Percentiles rank a stretch among this genome's conserved stretches.
phyloP scores from a whole-genome alignment of 2,797 vertebrate genomes.

The Nyctibius grandis region DNA sequence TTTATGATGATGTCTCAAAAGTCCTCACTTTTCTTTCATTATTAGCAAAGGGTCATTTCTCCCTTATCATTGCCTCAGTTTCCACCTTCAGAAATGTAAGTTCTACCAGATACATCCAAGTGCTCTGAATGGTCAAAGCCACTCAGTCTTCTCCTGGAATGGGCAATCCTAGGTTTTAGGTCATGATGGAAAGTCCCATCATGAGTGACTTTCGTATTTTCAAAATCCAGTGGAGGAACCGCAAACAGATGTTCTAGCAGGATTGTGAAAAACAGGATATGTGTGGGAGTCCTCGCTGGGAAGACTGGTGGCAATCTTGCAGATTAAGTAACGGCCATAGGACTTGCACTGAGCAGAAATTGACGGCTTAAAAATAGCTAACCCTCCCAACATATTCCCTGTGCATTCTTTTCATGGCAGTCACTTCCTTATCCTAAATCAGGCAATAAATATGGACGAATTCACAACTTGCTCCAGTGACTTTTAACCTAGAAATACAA shows the following conservation, averaged over 20 bases:
- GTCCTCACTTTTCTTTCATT: background rate
- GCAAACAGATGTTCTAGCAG: constrained; percentile 33
- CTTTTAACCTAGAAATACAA: constrained; percentile 25
- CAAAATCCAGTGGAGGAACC: background rate
- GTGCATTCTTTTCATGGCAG: constrained; percentile 29
- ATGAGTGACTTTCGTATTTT: background rate
- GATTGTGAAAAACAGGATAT: constrained; percentile 60
- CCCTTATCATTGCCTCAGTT: background rate
- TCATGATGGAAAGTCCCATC: constrained; percentile 1
- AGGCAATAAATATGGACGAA: background rate
- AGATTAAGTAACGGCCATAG: background rate
- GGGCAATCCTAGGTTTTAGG: background rate
- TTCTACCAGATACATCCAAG: background rate
- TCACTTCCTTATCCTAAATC: constrained; percentile 47
- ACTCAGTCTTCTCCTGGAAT: background rate
- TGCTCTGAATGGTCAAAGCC: background rate
- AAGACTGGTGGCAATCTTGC: constrained; percentile 1
- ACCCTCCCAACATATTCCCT: background rate
- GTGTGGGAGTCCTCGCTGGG: constrained; percentile 48
- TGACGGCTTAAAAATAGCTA: constrained; percentile 26
- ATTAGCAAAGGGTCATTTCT: background rate
- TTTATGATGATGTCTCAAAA: background rate
- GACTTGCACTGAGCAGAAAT: background rate
- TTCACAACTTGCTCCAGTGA: constrained; percentile 19
- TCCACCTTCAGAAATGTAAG: background rate